Conservation (phyloP, 1,140 invertebrate genomes). For the Monochamus saltuarius region DNA sequence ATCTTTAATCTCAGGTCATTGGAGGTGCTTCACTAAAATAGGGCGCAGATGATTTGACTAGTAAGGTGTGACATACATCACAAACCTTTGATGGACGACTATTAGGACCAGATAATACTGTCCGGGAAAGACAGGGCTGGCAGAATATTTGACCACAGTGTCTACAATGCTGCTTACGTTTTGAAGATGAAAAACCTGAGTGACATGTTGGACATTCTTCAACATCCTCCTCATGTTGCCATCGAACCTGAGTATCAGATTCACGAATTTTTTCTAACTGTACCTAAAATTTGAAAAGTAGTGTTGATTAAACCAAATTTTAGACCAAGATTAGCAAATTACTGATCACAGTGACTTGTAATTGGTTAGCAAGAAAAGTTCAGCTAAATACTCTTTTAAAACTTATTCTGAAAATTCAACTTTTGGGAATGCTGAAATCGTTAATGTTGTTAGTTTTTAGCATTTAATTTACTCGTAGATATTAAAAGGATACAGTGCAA, state of each 20-base stretch:
- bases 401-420: no score
- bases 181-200: conserved; percentile 58
- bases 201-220: conserved; percentile 85
- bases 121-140: conserved; percentile 76
- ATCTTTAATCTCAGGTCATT: conserved; percentile 23
- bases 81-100: conserved; percentile 86
- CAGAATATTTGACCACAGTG: conserved; percentile 98
- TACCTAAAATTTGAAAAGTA: no score
- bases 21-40: conserved; percentile 89
- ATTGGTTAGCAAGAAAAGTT: no score
- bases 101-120: conserved; percentile 84
- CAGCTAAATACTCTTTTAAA: no score
- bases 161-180: conserved; percentile 78
- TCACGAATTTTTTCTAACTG: conserved; percentile 93
- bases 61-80: conserved; percentile 94
- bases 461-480: no score
- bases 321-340: no score
- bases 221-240: conserved; percentile 97
- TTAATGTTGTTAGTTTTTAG: no score
- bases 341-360: no score
- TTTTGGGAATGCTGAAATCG: no score
- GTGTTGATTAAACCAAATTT: no score
- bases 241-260: conserved; percentile 89
- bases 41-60: conserved; percentile 89
- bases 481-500: no score